Percentiles rank a stretch among this genome's conserved stretches.
phyloP scores from a whole-genome alignment of 2,888 invertebrate genomes.

The Chalcis sispes region DNA sequence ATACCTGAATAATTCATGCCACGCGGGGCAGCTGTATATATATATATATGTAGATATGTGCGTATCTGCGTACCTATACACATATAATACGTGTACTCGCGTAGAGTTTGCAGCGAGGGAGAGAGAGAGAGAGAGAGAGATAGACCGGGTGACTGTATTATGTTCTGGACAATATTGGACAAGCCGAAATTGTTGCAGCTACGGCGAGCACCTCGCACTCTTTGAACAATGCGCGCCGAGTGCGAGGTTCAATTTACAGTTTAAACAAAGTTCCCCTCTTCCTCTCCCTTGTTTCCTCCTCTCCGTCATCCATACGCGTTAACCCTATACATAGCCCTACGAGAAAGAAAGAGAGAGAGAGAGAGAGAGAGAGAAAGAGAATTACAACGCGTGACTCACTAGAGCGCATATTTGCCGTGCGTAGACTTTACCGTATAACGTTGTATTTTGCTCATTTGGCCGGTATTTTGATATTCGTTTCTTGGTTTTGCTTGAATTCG shows the following conservation, averaged over 20 bases:
- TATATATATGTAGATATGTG: neutral
- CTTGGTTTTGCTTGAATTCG: too few relatives aligned
- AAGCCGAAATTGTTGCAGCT: conserved; percentile 41
- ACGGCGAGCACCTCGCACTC: neutral
- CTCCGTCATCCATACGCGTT: too few relatives aligned
- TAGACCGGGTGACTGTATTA: conserved; percentile 44
- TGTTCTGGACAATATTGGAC: conserved; percentile 54
- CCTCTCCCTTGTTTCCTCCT: too few relatives aligned
- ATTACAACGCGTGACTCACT: too few relatives aligned
- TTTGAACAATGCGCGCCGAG: conserved; percentile 7
- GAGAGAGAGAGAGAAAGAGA: too few relatives aligned
- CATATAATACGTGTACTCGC: neutral
- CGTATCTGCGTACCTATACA: neutral
- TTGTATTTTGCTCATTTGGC: too few relatives aligned
- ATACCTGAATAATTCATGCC: conserved; percentile 54
- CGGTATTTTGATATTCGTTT: too few relatives aligned
- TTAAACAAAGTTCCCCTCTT: conserved; percentile 40
- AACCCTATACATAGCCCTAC: too few relatives aligned
- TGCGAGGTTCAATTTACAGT: conserved; percentile 36
- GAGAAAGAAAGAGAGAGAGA: too few relatives aligned
- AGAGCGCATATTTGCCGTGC: too few relatives aligned
- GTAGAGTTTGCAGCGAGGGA: neutral
- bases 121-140: neutral
- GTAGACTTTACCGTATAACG: too few relatives aligned
- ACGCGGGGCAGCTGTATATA: conserved; percentile 36